These are phyloP conservation scores for Solenodon paradoxus DNA, from an alignment of 2,113 vertebrate genomes.

Conservation along the genomic window DNA sequence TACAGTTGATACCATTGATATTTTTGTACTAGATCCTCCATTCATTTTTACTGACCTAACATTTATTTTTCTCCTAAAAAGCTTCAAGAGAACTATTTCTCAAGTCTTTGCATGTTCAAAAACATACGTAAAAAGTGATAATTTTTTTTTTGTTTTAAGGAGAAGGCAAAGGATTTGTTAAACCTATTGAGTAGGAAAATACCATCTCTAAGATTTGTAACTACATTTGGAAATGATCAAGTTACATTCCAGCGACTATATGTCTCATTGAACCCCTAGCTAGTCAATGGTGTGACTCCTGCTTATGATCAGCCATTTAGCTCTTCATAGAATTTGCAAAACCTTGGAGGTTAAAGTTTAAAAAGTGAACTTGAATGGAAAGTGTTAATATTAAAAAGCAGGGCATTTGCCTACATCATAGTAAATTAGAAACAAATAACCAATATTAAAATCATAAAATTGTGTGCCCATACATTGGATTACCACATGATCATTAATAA, in stretches of 20 bases:
- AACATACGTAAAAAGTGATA: neutral
- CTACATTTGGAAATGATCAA: neutral
- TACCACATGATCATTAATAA: neutral
- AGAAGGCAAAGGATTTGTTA: neutral
- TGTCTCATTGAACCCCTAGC: neutral
- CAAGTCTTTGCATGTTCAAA: neutral
- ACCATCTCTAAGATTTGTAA: neutral
- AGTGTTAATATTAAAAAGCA: neutral
- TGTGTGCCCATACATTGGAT: neutral
- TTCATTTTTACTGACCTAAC: neutral
- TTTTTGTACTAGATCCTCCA: neutral
- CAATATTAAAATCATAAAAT: neutral
- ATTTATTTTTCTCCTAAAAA: neutral
- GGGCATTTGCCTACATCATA: neutral
- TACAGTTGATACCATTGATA: too few species aligned
- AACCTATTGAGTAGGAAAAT: neutral
- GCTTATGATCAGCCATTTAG: neutral
- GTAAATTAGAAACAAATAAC: neutral
- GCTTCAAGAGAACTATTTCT: neutral
- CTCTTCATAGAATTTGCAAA: neutral
- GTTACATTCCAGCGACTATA: neutral
- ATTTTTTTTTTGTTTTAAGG: neutral
- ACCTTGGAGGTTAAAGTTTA: neutral
- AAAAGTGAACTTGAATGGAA: neutral
- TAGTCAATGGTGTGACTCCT: neutral